Evolutionary conservation across 2,888 invertebrate genomes (phyloP), one percentile per base, ranked within the genome.

Genomic region (Standfussiana lucernea): DNA sequence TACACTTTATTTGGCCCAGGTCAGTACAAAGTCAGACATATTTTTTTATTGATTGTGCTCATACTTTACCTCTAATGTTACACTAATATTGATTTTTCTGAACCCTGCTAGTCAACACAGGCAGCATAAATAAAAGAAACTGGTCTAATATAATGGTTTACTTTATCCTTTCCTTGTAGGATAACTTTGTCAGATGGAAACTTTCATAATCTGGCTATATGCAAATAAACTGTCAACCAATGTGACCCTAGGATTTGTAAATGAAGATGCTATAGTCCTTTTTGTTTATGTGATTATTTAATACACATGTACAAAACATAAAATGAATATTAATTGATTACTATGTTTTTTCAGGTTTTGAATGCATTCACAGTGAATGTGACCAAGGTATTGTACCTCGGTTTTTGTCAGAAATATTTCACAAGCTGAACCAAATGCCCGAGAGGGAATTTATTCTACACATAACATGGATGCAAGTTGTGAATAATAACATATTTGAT

Each of bases 1-100:
- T 98, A 98, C 90, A 98, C 98, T 1, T 93, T 98, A 50, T 97
- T 98, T 94, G 98, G 98, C 0, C 97, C 98, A 88, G 98, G 98
- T 88, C 96, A 97, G 70, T 70, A 59, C 8, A 35, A 32, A 50
- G 15, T n/a, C 65, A 80, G 40, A 56, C 50, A 71, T 75, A 4
- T 45, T 40, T 71, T 67, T 56, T 68, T 70, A 47, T 53, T 56
- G 8, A n/a, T 68, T 64, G 13, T 64, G n/a, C 13, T 45, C 8
- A 47, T 50, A 47, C 8, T 35, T 62, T 7, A 35, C 2, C 28
- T 35, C 2, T 35, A 37, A 21, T 66, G 7, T 50, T 35, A 18
- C 4, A 21, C 1, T 11, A 32, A 42, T 10, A n/a, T 42, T 21
- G 8, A 40, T 50, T 21, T 73, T 72, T 21, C 13, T 73, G n/a